Evolutionary conservation across 2,888 invertebrate genomes (phyloP), one percentile per base, ranked within the genome.

Genomic region (Cantharis rufa): DNA sequence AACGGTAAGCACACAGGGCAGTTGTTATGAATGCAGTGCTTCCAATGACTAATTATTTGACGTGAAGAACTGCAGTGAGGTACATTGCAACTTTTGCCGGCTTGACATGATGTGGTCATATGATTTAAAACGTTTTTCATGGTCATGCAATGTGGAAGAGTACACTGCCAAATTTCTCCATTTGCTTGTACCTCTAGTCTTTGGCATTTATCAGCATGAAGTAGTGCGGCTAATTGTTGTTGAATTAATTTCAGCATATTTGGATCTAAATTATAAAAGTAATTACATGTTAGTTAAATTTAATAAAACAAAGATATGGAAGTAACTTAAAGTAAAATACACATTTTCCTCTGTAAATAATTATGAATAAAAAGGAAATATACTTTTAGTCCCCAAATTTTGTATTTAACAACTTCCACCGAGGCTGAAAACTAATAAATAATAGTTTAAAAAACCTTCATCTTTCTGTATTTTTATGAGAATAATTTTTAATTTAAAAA

Each of bases 171-270:
- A 79, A 92, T 91, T 86, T 95, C 95, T 64, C 96, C 96, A 82
- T 91, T 92, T 15, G 94, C 93, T 86, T 96, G 95, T 80, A 93
- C 94, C 89, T 99, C 99, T 64, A 98, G 91, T 70, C 98, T 91
- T 89, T 98, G 98, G 89, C 99, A 99, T 89, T 99, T 99, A 90
- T 99, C 99, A 79, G 99, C 99, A 89, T 99, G 99, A 69, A 99
- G 91, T 75, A 99, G 90, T 69, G 99, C 89, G 82, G 99, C 98
- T 72, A 99, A 90, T 86, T 99, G 99, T 87, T 99, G 99, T 87
- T 99, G 99, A 81, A 99, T 99, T 66, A 99, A 92, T 88, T 98
- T 98, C 75, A 98, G 92, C 86, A 99, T 99, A 89, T 99, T 99
- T 11, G 98, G 97, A 89, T 98, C 98, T 48, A n/a, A 48, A 48